Conservation (phyloP, 2,113 vertebrate genomes). For the Cyprinodon tularosa region DNA sequence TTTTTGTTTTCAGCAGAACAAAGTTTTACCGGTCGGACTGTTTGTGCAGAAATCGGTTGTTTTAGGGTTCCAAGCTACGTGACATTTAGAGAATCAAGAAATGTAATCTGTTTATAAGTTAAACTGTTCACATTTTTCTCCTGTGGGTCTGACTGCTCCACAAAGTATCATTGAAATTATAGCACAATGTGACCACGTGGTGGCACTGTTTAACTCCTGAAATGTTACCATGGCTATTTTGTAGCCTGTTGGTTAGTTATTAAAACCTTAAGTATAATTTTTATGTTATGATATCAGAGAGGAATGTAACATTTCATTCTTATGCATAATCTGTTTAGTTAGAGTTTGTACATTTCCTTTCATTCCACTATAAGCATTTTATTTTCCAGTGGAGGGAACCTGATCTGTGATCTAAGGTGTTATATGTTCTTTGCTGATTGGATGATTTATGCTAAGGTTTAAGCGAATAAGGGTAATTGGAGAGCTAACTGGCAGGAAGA, state of each 20-base stretch:
- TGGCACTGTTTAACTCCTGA: constrained; percentile 63
- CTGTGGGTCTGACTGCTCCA: constrained; percentile 22
- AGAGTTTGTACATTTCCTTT: constrained; percentile 33
- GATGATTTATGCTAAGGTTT: constrained; percentile 64
- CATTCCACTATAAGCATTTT: constrained; percentile 39
- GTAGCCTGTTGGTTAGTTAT: constrained; percentile 26
- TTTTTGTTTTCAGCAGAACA: constrained; percentile 26
- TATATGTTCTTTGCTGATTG: constrained; percentile 62
- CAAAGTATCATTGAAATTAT: constrained; percentile 32
- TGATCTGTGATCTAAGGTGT: constrained; percentile 63
- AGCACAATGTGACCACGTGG: constrained; percentile 44
- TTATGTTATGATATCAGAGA: constrained; percentile 37
- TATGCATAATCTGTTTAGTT: constrained; percentile 40
- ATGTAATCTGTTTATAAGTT: constrained; percentile 31
- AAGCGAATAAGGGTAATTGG: constrained; percentile 67
- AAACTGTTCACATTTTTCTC: constrained; percentile 30
- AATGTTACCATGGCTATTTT: constrained; percentile 27
- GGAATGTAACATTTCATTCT: constrained; percentile 44
- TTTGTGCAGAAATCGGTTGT: constrained; percentile 25
- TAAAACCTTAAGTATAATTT: constrained; percentile 40
- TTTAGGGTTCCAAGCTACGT: constrained; percentile 22
- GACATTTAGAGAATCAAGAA: constrained; percentile 38
- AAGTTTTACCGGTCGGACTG: not conserved
- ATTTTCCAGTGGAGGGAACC: constrained; percentile 53
- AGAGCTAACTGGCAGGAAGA: constrained; percentile 54